Base-by-base conservation (phyloP, 2,888 invertebrate species). In the Sisyra terminalis region DNA sequence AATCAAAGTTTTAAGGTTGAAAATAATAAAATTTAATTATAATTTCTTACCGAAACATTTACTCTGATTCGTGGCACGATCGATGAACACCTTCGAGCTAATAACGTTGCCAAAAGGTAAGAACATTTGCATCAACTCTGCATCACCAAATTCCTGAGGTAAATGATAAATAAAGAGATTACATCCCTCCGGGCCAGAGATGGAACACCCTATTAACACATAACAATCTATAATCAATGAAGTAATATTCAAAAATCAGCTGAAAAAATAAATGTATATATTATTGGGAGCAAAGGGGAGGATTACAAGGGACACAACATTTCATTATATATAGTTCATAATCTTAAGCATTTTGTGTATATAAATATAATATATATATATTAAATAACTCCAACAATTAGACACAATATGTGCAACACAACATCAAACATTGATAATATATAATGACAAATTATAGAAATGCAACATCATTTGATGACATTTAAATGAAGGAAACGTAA, bases 111-210 rank as follows among this genome's bases (percentile, higher is more conserved):
- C 98, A 65, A 98, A 98, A 49, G 97, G 96, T 65, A 96, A 76
- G 71, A 98, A 98, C 97, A 98, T 97, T 74, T 97, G 96, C 83
- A 96, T 96, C 61, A 98, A 79, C 69, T 98, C 98, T 49, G 86
- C 83, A 65, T 98, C 98, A 45, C 97, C 97, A 63, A 98, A 98
- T 72, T 98, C 98, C 71, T 97, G 97, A 53, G 98, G 98, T 70
- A 98, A 82, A 73, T 98, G 98, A 74, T 98, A 98, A 71, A 98
- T 98, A 78, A 98, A 98, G 57, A 98, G 80, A 70, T 98, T 98
- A 75, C 97, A 97, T 63, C 97, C 98, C 73, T 98, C 97, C 54
- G 97, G 97, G 63, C 97, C 97, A 64, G 88, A 87, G 71, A 89
- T 86, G 61, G 88, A 89, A 71, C 89, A 89, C 65, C 89, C 89